Evolutionary conservation across 2,797 vertebrate genomes (phyloP), one percentile per base, ranked within the genome.

Genomic region (Coranthus polyacanthus): DNA sequence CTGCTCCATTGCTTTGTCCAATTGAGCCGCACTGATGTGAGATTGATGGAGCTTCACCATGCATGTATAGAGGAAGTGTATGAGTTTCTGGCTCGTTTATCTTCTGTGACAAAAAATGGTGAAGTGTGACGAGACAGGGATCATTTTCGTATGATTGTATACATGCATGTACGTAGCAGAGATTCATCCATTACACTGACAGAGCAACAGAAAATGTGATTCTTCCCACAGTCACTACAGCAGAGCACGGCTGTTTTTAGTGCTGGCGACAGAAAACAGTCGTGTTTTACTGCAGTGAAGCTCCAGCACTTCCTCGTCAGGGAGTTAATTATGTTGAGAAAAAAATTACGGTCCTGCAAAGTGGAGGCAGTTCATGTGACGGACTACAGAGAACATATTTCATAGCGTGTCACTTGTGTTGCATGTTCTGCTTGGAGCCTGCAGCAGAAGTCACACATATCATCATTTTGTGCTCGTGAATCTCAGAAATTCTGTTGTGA

Each of bases 241-340:
- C 70, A 18, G 34, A 61, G 39, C 8, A n/a, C 67, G 53, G 29
- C 54, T 46, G 37, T 70, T 66, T 59, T 62, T 58, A 53, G 49
- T 16, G 10, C 42, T 1, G 53, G 67, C 17, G 71, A 76, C 70
- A 81, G 68, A 51, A 69, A 70, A 42, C 58, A 29, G 68, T 12
- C 12, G 10, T 76, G 71, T 85, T 88, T 79, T 76, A 79, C 76
- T 60, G 50, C 47, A 34, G 21, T 39, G 45, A 51, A 39, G 43
- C 47, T 68, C 53, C 42, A 57, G 24, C 72, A 49, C 62, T 49
- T 79, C 46, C n/a, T n/a, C n/a, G n/a, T 83, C 79, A 64, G 65
- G 60, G 75, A 77, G 67, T 76, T 84, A 72, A 85, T 88, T 83
- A 78, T 45, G 54, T 65, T 52, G 55, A 59, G 49, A 66, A 51